Percentiles rank a stretch among this genome's conserved stretches.
phyloP scores from a whole-genome alignment of 2,797 vertebrate genomes.

The Chaetodon trifasciatus region DNA sequence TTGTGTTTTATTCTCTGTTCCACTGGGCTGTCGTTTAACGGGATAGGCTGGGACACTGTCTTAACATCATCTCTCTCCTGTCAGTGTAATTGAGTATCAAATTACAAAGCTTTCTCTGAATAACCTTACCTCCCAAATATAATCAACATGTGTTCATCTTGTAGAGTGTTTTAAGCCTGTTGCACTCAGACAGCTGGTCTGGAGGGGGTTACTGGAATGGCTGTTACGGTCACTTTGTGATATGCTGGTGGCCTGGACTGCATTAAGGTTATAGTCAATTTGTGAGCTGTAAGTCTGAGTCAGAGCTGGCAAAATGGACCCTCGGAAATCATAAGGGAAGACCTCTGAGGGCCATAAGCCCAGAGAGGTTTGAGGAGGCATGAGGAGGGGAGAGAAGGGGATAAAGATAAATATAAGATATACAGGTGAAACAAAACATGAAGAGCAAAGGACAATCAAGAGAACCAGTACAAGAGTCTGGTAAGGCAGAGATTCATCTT shows the following conservation, averaged over 20 bases:
- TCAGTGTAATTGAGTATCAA: slow-evolving; percentile 28
- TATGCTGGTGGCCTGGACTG: slow-evolving; percentile 20
- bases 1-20: background rate
- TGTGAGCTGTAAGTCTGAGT: slow-evolving; percentile 34
- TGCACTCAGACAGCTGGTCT: slow-evolving; percentile 49
- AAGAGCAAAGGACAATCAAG: background rate
- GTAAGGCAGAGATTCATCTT: too few relatives aligned
- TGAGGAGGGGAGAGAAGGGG: background rate
- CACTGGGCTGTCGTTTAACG: background rate
- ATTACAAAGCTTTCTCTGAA: slow-evolving; percentile 52
- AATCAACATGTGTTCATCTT: slow-evolving; percentile 50
- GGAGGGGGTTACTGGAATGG: slow-evolving; percentile 34
- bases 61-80: slow-evolving; percentile 5
- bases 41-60: slow-evolving; percentile 8
- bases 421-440: background rate
- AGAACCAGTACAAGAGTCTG: background rate
- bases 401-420: slow-evolving; percentile 1
- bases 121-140: slow-evolving; percentile 41
- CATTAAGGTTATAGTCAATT: slow-evolving; percentile 57
- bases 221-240: slow-evolving; percentile 30
- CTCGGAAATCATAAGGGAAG: slow-evolving; percentile 24
- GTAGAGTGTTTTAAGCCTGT: slow-evolving; percentile 38
- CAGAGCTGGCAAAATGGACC: slow-evolving; percentile 26
- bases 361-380: slow-evolving; percentile 2
- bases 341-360: slow-evolving; percentile 18